A percentile compares a stretch with the other conserved stretches of the same genome.
Conservation (phyloP, 2,888 invertebrate genomes). For the Andrena praecox region DNA sequence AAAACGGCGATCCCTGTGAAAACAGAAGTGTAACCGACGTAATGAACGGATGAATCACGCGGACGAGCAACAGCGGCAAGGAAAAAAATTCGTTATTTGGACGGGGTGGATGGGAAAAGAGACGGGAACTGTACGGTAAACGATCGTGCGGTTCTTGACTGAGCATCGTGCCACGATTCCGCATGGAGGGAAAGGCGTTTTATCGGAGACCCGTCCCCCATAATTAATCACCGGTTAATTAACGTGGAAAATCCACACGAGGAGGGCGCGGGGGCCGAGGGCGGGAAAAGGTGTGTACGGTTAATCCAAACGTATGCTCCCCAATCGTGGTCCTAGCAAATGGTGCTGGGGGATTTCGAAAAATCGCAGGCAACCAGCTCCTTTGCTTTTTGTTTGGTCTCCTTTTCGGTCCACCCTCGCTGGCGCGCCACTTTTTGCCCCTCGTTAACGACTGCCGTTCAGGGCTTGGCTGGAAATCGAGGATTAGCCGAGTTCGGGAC, state of each 20-base stretch:
- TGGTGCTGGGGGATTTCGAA: constrained; percentile 54
- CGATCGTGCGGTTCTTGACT: constrained; percentile 46
- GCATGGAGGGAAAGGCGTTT: constrained; percentile 64
- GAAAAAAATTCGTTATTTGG: constrained; percentile 26
- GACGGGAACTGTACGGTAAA: constrained; percentile 25
- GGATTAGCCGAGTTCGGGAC: constrained; percentile 52
- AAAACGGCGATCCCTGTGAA: constrained; percentile 3
- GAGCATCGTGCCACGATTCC: constrained; percentile 35
- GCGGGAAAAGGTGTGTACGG: constrained; percentile 10
- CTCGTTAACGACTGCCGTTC: constrained; percentile 16
- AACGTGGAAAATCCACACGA: constrained; percentile 71
- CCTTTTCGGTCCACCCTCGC: constrained; percentile 8
- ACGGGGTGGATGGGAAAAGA: constrained; percentile 35
- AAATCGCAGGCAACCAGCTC: constrained; percentile 28
- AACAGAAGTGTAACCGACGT: constrained; percentile 11
- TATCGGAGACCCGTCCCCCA: constrained; percentile 72
- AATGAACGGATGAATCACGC: constrained; percentile 38
- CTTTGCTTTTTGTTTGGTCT: constrained; percentile 11
- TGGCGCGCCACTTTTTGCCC: neutral
- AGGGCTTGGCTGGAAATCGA: constrained; percentile 22
- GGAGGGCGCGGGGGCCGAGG: constrained; percentile 9
- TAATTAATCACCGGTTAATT: constrained; percentile 81
- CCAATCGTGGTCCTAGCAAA: constrained; percentile 8
- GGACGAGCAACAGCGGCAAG: neutral
- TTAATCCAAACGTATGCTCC: constrained; percentile 22